Conservation (phyloP, 2,113 vertebrate species). For the Drymodes brunneopygia region DNA sequence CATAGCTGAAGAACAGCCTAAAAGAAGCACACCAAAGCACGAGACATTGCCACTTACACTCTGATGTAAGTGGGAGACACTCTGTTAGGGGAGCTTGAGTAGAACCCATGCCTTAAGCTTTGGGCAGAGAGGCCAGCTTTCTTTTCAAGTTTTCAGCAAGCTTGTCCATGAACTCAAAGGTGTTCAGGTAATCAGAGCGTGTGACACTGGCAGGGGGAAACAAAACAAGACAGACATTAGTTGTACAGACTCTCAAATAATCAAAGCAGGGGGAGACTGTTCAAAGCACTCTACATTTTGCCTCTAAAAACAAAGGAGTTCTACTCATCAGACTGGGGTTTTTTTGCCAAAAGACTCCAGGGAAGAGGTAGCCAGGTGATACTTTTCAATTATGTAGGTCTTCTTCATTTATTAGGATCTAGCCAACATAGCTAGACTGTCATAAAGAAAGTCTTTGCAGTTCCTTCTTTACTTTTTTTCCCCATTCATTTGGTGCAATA, state of each 20-base stretch:
- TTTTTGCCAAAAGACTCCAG: background rate
- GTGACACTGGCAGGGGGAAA: conserved; percentile 72
- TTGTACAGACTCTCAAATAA: background rate
- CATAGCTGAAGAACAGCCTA: background rate
- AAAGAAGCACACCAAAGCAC: conserved; percentile 5
- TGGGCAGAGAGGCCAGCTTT: conserved; percentile 82
- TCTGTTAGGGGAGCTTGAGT: background rate
- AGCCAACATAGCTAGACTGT: background rate
- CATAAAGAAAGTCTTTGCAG: background rate
- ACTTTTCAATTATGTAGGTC: background rate
- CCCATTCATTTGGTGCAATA: background rate
- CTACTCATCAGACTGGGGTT: background rate
- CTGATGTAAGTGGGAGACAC: background rate
- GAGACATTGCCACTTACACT: conserved; percentile 19
- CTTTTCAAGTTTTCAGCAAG: conserved; percentile 90
- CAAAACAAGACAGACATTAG: background rate
- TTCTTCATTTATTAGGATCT: background rate
- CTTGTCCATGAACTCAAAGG: conserved; percentile 97
- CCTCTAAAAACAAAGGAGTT: background rate
- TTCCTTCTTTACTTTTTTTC: background rate
- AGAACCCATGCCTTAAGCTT: conserved; percentile 74
- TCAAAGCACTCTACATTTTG: background rate
- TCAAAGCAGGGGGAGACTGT: background rate
- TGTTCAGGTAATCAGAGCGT: conserved; percentile 92
- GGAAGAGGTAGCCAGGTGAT: background rate